Evolutionary conservation across 2,113 vertebrate genomes (phyloP).

Genomic region (Baryphthengus martii): DNA sequence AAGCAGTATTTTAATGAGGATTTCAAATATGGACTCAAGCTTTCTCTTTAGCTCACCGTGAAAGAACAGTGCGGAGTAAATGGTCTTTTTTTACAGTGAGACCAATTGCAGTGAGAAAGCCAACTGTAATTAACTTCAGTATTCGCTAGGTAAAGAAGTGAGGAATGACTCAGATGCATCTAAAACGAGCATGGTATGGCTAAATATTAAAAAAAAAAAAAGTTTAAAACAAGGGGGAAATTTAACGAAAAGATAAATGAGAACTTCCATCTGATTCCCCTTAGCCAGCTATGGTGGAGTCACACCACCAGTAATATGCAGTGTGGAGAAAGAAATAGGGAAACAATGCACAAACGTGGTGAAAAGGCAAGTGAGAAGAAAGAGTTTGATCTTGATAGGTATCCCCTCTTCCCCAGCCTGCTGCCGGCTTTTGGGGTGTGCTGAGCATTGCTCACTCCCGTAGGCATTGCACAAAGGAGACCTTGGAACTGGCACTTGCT

Average conservation of each 20-base stretch:
- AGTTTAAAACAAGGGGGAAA: not conserved
- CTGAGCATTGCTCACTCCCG: fast-evolving
- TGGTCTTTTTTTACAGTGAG: not conserved
- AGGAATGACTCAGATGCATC: not conserved
- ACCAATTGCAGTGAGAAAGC: not conserved
- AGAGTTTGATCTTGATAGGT: not conserved
- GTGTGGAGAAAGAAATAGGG: not conserved
- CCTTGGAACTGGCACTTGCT: not conserved
- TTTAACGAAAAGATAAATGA: not conserved
- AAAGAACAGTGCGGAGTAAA: not conserved
- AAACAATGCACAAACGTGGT: not conserved
- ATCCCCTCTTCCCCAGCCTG: not conserved
- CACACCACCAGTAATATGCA: not conserved
- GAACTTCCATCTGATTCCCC: not conserved
- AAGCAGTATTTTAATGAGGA: constrained; percentile 44
- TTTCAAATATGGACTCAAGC: constrained; percentile 16
- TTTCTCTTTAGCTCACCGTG: constrained; percentile 3
- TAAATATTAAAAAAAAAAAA: not conserved
- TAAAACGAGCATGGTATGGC: not conserved
- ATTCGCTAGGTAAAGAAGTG: not conserved
- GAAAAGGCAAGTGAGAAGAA: not conserved
- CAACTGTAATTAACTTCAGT: not conserved
- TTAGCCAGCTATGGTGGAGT: not conserved
- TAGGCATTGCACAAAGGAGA: not conserved
- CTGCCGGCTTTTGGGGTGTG: not conserved